Conservation (phyloP, 2,113 vertebrate genomes). For the Podarcis cretensis region DNA sequence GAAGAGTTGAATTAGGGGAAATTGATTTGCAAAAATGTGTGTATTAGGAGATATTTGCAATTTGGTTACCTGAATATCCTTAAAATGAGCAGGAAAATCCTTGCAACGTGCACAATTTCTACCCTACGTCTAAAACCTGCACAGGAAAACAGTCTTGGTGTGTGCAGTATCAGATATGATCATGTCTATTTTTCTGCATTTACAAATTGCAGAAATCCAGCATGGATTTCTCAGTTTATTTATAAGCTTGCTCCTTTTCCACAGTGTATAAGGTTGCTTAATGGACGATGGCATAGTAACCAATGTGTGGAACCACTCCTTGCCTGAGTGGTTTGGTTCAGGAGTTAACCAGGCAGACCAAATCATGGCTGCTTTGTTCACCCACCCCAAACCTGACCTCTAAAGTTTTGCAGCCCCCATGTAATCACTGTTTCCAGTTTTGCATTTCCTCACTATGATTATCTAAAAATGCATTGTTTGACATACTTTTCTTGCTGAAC, state of each 20-base stretch:
- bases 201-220: not conserved
- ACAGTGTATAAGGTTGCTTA: not conserved
- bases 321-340: not conserved
- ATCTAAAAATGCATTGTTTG: slow-evolving; percentile 28
- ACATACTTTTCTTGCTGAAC: slow-evolving; percentile 30
- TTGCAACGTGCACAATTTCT: not conserved
- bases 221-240: not conserved
- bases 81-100: not conserved
- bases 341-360: not conserved
- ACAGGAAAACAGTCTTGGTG: too few species aligned
- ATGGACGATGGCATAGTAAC: slow-evolving; percentile 30
- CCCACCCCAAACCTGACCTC: not conserved
- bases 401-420: slow-evolving; percentile 36
- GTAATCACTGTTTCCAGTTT: slow-evolving; percentile 42
- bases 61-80: not conserved
- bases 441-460: slow-evolving; percentile 25
- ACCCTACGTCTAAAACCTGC: too few species aligned
- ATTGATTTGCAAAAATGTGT: too few species aligned
- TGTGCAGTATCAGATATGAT: not conserved
- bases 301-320: slow-evolving; percentile 20
- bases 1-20: too few species aligned
- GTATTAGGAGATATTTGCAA: too few species aligned
- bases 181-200: not conserved
- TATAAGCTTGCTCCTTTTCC: not conserved
- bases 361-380: not conserved